phyloP scores from a whole-genome alignment of 2,888 invertebrate genomes.

The Pyrgus malvae region DNA sequence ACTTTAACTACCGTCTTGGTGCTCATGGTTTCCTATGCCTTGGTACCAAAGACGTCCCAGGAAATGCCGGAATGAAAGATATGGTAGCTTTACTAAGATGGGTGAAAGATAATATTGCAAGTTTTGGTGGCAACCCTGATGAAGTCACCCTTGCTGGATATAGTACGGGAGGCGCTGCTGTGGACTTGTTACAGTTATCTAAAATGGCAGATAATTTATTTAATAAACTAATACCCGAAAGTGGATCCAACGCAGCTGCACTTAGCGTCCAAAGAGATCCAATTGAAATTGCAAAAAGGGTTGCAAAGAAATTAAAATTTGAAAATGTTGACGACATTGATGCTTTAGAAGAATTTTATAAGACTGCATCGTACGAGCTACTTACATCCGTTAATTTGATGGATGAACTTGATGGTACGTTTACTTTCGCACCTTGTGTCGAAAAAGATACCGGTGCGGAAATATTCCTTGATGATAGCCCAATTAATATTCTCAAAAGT shows the following conservation, averaged over 20 bases:
- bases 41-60: constrained; percentile 52
- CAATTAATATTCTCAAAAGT: constrained; percentile 43
- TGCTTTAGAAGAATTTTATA: constrained; percentile 50
- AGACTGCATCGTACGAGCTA: constrained; percentile 38
- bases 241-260: constrained; percentile 44
- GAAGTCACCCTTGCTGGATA: constrained; percentile 48
- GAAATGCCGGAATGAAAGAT: constrained; percentile 63
- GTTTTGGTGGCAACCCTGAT: constrained; percentile 56
- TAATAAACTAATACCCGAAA: constrained; percentile 52
- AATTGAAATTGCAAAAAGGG: constrained; percentile 43
- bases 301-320: constrained; percentile 37
- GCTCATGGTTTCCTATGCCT: constrained; percentile 50
- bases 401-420: constrained; percentile 32
- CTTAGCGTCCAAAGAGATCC: constrained; percentile 49
- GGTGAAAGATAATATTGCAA: constrained; percentile 48
- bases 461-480: constrained; percentile 44
- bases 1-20: constrained; percentile 54
- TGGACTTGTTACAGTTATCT: constrained; percentile 51
- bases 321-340: constrained; percentile 41
- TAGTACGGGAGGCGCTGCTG: constrained; percentile 54
- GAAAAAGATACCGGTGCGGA: constrained; percentile 36
- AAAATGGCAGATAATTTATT: constrained; percentile 46
- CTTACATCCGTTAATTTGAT: constrained; percentile 36
- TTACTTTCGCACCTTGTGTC: constrained; percentile 39
- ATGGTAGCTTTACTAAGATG: constrained; percentile 49